Evolutionary conservation across 2,888 invertebrate species (phyloP).

Genomic region (Nebria brevicollis): DNA sequence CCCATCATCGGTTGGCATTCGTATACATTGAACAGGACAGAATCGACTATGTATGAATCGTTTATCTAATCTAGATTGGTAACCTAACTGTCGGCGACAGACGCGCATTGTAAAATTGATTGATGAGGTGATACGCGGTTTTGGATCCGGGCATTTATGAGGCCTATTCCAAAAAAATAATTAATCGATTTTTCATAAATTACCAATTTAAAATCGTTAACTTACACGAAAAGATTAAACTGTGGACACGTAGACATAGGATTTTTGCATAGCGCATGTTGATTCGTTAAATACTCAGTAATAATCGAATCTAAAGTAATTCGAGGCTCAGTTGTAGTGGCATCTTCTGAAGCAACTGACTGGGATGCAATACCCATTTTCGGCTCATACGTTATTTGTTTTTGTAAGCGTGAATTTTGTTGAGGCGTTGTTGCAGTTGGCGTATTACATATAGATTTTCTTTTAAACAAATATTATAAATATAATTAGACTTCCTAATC

Average conservation of each 20-base stretch:
- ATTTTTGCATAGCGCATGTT: constrained; percentile 97
- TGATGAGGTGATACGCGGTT: constrained; percentile 72
- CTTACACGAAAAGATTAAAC: constrained; percentile 90
- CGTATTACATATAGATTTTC: constrained; percentile 48
- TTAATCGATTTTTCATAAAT: neutral
- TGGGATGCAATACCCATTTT: constrained; percentile 55
- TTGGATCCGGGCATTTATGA: constrained; percentile 94
- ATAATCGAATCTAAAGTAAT: constrained; percentile 91
- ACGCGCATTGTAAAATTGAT: constrained; percentile 77
- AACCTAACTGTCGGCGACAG: constrained; percentile 68
- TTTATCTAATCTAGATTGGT: constrained; percentile 74
- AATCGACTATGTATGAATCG: constrained; percentile 86
- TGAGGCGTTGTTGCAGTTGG: constrained; percentile 50
- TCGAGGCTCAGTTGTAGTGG: constrained; percentile 59
- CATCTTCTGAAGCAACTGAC: constrained; percentile 53
- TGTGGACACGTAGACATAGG: constrained; percentile 98
- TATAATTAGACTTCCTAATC: neutral
- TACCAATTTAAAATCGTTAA: too few relatives aligned
- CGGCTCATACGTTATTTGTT: constrained; percentile 63
- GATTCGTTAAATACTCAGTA: constrained; percentile 95
- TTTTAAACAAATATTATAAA: constrained; percentile 39
- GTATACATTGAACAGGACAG: constrained; percentile 78
- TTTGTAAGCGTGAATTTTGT: constrained; percentile 61
- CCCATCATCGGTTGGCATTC: constrained; percentile 75
- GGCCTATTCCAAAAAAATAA: constrained; percentile 69